Evolutionary conservation across 2,888 invertebrate genomes (phyloP), one percentile per base, ranked within the genome.

Genomic region (Tachina grossa): DNA sequence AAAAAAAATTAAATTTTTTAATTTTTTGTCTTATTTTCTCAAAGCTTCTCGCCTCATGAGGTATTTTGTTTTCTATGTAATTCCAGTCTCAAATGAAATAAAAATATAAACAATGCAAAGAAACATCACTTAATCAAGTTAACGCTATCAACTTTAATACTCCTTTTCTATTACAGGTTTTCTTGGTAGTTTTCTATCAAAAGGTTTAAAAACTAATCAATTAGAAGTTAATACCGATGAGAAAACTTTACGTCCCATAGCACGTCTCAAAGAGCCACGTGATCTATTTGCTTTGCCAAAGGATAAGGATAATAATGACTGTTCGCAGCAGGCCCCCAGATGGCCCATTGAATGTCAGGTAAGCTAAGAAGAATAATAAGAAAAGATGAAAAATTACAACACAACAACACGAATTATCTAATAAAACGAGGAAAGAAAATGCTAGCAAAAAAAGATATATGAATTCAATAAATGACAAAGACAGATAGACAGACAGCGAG

Each of bases 301-400:
- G 90, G 95, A 95, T 91, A 92, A 91, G 90, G 93, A 93, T 87
- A 93, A 95, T 90, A 93, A 95, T 90, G 95, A 95, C 89, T 95
- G 95, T 90, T 94, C 96, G 74, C 95, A 95, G 89, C 97, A 97
- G 93, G 95, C 96, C 89, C 95, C 97, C 81, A 94, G 97, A 92
- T 97, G 97, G 97, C 97, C 97, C 22, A 95, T 96, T 61, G 97
- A 97, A 94, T 97, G 97, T 93, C 97, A 97, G 94, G 97, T 97
- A 92, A 75, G 72, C 71, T 49, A 41, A 63, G 65, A 53, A 68
- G 49, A 47, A 66, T 19, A n/a, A 49, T 63, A 41, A 13, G 22
- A 55, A 80, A 72, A 14, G 22, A 31, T 0, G 31, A 6, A 31
- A 31, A 31, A 31, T 31, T 5, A 57, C 14, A 31, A 41, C 47